A percentile compares a stretch with the other conserved stretches of the same genome.
phyloP scores from a whole-genome alignment of 1,140 invertebrate species.

The Formica selysi region DNA sequence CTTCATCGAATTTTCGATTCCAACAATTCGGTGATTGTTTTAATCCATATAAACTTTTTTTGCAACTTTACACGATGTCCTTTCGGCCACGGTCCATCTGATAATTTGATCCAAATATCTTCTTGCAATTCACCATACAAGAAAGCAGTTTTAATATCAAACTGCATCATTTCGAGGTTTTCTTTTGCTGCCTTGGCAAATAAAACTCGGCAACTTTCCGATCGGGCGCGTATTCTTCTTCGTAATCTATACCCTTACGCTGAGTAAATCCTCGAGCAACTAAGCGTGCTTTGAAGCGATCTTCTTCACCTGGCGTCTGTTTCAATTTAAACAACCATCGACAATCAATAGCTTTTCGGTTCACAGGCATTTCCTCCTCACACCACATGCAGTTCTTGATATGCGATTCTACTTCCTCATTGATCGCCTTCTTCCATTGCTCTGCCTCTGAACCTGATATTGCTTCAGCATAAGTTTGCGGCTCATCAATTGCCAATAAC shows the following conservation, averaged over 20 bases:
- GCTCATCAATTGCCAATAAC: background rate
- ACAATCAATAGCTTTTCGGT: background rate
- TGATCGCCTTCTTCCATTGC: conserved; percentile 23
- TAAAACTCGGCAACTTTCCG: conserved; percentile 3
- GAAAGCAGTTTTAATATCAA: conserved; percentile 19
- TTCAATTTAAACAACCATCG: conserved; percentile 28
- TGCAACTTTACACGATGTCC: conserved; percentile 74
- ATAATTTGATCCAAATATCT: background rate
- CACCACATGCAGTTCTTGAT: background rate
- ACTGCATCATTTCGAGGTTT: conserved; percentile 2
- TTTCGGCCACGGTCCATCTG: background rate
- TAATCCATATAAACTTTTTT: conserved; percentile 75
- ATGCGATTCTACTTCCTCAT: conserved; percentile 19
- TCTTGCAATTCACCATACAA: conserved; percentile 15
- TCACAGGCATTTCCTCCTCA: conserved; percentile 4
- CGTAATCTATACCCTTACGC: conserved; percentile 8
- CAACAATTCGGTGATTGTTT: conserved; percentile 78
- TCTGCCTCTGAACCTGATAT: background rate
- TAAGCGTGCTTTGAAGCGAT: conserved; percentile 24
- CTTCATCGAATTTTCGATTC: conserved; percentile 74
- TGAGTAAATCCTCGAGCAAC: conserved; percentile 27
- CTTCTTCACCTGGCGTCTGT: background rate
- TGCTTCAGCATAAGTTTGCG: background rate
- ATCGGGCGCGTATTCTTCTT: conserved; percentile 19
- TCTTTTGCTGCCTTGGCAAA: background rate